phyloP scores from a whole-genome alignment of 2,888 invertebrate genomes.

The Ischnura elegans region DNA sequence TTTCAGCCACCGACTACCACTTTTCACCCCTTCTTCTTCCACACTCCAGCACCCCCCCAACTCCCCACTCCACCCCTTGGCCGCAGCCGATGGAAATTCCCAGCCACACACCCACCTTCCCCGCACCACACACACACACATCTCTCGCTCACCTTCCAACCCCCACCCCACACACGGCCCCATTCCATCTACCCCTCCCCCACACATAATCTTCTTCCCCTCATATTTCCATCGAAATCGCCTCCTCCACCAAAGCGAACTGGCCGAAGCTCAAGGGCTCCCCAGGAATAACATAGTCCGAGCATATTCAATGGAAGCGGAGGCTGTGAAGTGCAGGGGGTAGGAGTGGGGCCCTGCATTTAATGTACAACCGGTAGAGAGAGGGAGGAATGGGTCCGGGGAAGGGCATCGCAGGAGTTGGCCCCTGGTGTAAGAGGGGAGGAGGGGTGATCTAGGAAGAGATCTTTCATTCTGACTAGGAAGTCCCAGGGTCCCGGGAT shows the following conservation, averaged over 20 bases:
- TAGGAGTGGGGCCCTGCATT: conserved; percentile 40
- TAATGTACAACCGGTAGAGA: conserved; percentile 43
- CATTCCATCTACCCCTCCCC: neutral
- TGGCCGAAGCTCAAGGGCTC: conserved; percentile 65
- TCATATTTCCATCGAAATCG: conserved; percentile 65
- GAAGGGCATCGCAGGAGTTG: neutral
- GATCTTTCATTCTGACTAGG: conserved; percentile 45
- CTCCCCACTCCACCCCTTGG: neutral
- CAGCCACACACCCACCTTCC: conserved; percentile 22
- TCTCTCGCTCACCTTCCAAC: conserved; percentile 16
- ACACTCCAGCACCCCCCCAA: neutral
- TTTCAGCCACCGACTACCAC: neutral
- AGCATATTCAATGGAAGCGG: conserved; percentile 63
- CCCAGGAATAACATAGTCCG: conserved; percentile 54
- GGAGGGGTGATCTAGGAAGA: neutral
- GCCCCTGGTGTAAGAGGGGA: neutral
- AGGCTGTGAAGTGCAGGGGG: neutral
- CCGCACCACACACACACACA: conserved; percentile 10
- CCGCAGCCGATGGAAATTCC: conserved; percentile 47
- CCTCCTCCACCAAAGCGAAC: conserved; percentile 56
- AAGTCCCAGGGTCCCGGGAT: conserved; percentile 15
- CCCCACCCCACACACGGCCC: neutral
- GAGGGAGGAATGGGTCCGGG: neutral
- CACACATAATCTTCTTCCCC: neutral
- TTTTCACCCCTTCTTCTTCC: neutral